phyloP scores from a whole-genome alignment of 2,888 invertebrate species.

The Drosophila cracens region DNA sequence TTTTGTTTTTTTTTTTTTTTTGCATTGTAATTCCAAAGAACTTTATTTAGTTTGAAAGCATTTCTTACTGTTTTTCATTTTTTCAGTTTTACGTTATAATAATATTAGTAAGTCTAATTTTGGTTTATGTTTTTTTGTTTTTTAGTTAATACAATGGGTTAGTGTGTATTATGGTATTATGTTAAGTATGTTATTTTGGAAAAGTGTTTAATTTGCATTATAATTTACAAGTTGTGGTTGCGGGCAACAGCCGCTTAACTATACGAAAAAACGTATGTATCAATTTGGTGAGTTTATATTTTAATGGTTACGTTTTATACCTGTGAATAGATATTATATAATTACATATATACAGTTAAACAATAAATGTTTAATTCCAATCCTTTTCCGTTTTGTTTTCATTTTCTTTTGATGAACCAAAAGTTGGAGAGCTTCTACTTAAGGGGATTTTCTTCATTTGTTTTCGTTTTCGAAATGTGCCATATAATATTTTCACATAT shows the following conservation, averaged over 20 bases:
- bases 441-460: conserved; percentile 17
- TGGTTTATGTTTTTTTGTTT: conserved; percentile 36
- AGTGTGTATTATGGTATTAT: conserved; percentile 52
- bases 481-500: conserved; percentile 34
- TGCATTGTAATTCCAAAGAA: conserved; percentile 83
- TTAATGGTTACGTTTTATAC: conserved; percentile 20
- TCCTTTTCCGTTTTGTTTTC: neutral
- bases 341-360: conserved; percentile 74
- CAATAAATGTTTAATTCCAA: conserved; percentile 48
- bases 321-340: conserved; percentile 41
- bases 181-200: conserved; percentile 47
- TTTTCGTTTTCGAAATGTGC: conserved; percentile 35
- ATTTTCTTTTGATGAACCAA: conserved; percentile 5
- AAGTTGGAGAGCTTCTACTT: conserved; percentile 38
- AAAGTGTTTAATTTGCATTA: conserved; percentile 48
- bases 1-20: conserved; percentile 54
- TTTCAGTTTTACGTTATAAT: conserved; percentile 71
- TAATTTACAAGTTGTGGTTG: conserved; percentile 48
- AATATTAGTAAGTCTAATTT: conserved; percentile 75
- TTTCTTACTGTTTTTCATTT: conserved; percentile 61
- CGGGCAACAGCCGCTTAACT: conserved; percentile 18
- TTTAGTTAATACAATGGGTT: conserved; percentile 70
- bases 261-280: conserved; percentile 33
- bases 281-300: conserved; percentile 15
- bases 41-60: conserved; percentile 84